Base-by-base conservation (phyloP, 1,140 invertebrate species). In the Pseudachorutes palmiensis region DNA sequence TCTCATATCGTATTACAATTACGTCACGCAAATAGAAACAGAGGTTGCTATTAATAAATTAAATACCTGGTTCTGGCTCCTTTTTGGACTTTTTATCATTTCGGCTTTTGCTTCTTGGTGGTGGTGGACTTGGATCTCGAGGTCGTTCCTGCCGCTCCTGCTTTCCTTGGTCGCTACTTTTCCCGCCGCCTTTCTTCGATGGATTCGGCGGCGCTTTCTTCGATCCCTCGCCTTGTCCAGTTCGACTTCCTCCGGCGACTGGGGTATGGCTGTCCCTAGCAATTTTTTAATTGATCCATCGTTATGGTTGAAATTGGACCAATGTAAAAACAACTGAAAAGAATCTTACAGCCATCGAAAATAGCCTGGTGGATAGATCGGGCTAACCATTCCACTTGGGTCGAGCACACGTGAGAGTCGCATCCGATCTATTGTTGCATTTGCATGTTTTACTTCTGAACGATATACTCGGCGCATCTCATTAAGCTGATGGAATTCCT, bases 401-500 rank as follows among this genome's bases (percentile, higher is more conserved):
- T 74, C 72, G 3, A 71, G 58, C 24, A 73, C 67, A 64, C 66
- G 64, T 29, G 59, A 55, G 2, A 74, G 29, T 48, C 71, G 26
- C 65, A 74, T 67, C 59, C 73, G 60, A 26, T 74, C 73, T 29
- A 74, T 71, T 16, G 69, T 71, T 32, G 68, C 66, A 63, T 74
- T 74, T 45, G 71, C 71, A 62, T 74, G 73, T 64, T 74, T 72
- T 51, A 74, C 29, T 48, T 75, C 74, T 31, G 67, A 71, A 60
- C 71, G 67, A 66, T 75, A 75, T 9, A 71, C 70, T 32, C 72
- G 58, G 14, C 74, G 62, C 69, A 75, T 74, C 62, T 75, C 74
- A 61, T 75, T 72, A 41, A 69, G 74, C 57, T 75, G 74, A 57
- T 75, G 72, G 48, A 75, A 75, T 58, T 75, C 74, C 74, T 75